phyloP scores from a whole-genome alignment of 2,888 invertebrate genomes.

The Cosmia trapezina region DNA sequence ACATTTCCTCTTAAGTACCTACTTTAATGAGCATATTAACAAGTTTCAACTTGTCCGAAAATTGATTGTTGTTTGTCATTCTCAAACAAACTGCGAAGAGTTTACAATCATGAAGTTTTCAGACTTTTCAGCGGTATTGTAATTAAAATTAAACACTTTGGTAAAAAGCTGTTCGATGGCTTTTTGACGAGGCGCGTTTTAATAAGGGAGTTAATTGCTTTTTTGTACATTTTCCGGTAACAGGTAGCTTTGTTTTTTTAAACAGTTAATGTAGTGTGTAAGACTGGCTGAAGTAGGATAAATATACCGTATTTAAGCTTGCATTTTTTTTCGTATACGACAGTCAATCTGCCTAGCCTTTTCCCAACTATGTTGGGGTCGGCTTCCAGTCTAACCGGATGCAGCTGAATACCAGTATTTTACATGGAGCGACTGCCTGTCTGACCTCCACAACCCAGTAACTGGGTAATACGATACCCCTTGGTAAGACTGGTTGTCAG shows the following conservation, averaged over 20 bases:
- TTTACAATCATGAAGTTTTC: constrained; percentile 65
- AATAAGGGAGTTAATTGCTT: constrained; percentile 41
- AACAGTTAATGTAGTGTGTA: background rate
- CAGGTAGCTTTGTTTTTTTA: constrained; percentile 1
- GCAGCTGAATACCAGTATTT: too few relatives aligned
- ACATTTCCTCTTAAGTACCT: background rate
- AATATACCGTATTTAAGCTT: background rate
- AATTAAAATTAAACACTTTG: constrained; percentile 71
- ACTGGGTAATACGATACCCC: too few relatives aligned
- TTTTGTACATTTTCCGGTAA: constrained; percentile 27
- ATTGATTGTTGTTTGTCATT: constrained; percentile 69
- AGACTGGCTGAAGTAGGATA: background rate
- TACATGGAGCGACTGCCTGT: too few relatives aligned
- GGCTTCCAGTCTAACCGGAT: too few relatives aligned
- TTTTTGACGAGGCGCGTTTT: constrained; percentile 37
- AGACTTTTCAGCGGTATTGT: constrained; percentile 68
- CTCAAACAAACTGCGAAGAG: constrained; percentile 39
- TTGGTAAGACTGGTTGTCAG: too few relatives aligned
- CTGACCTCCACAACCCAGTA: too few relatives aligned
- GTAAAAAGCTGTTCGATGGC: constrained; percentile 55
- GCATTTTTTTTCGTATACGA: too few relatives aligned
- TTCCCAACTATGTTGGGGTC: too few relatives aligned
- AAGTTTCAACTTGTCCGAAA: constrained; percentile 63
- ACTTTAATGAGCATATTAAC: constrained; percentile 58
- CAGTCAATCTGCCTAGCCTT: too few relatives aligned